Evolutionary conservation across 1,140 invertebrate species (phyloP), one percentile per base, ranked within the genome.

Genomic region (Leptoteleia sp.): DNA sequence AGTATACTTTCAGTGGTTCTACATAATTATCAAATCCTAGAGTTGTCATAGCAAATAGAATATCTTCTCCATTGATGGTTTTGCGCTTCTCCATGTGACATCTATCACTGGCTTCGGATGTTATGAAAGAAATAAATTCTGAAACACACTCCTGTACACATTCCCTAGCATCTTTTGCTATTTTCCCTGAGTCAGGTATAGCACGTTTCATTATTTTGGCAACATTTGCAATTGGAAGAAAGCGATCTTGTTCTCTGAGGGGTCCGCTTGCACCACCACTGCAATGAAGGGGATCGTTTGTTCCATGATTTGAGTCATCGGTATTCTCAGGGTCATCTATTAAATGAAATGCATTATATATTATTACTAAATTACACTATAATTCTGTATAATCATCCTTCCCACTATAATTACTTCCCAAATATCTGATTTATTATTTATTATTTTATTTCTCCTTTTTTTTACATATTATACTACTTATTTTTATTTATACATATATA

Each of bases 71-170:
- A 82, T 99, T 99, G 15, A 99, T 99, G 1, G 99, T 99, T 91
- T 99, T 99, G 19, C 99, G 90, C 88, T 99, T 99, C 86, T 99
- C 99, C 90, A 98, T 94, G 80, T 98, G 95, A 90, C 97, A 99
- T 16, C 97, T 90, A 84, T 99, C 97, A 87, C 97, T 97, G 0
- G 97, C 97, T 91, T 99, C 98, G 84, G 97, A 98, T 0, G 98
- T 99, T 42, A 99, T 98, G 85, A 99, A 99, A 77, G 97, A 98
- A 83, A 99, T 99, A 85, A 99, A 99, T 86, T 99, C 99, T 0
- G 97, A 99, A 29, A 99, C 98, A 91, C 98, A 99, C 89, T 99
- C 99, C 90, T 99, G 99, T 12, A 99, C 96, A 91, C 98, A 99
- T 90, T 99, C 98, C 79, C 99, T 93, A 0, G 98, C 98, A 91